Base-by-base conservation (phyloP, 2,888 invertebrate species). In the Sesia bembeciformis region DNA sequence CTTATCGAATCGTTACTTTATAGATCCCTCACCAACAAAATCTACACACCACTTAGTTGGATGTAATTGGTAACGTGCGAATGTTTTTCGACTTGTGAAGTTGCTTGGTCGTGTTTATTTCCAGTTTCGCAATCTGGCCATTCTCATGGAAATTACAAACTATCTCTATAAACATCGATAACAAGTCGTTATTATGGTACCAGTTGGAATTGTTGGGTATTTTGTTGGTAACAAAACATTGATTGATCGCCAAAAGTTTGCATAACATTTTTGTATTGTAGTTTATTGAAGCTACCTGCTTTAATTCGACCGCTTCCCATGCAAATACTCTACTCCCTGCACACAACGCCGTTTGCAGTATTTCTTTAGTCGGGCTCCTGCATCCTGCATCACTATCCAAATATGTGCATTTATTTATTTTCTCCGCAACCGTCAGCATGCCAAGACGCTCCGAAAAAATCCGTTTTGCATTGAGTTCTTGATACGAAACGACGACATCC, bases 381-480 rank as follows among this genome's bases (percentile, higher is more conserved):
- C 68, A 70, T 63, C 63, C 65, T 70, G 79, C 77, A 78, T 81
- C 76, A 40, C 76, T 76, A 79, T 81, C 77, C 81, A 84, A 84
- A 78, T 84, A 84, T 85, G 85, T 84, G 80, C 86, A 87, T 87
- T 78, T 79, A 83, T 86, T 84, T 81, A 46, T 46, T 46, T 46
- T 68, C 72, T 70, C 61, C 61, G 63, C 60, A 66, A 8, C 46
- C 64, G 70, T 68, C 72, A 60, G 68, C 67, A 64, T 62, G 65
- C 63, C n/a, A 23, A 46, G 46, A 46, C 46, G n/a, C 46, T 23
- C 46, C 46, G 8, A 70, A 68, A 67, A 65, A 67, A 64, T 71
- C 23, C 46, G 46, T 46, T 46, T 46, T 7, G 46, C 46, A 7
- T 46, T 46, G 46, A n/a, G 23, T 23, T n/a, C 46, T 46, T 46